Evolutionary conservation across 2,797 vertebrate genomes (phyloP).

Genomic region (Neopelma chrysocephalum): DNA sequence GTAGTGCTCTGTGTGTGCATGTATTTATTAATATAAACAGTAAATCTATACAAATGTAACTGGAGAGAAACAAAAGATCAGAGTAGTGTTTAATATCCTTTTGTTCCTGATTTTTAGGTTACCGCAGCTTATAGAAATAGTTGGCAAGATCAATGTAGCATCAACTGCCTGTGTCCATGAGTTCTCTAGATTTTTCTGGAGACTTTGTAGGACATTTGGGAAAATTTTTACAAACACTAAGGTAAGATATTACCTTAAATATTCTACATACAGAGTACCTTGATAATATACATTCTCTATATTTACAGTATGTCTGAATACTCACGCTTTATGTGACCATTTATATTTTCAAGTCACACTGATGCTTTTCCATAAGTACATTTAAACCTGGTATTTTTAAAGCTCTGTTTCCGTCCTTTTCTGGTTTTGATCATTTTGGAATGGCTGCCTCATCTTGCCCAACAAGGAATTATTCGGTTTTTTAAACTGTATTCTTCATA

Average conservation of each 20-base stretch:
- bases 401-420: neutral
- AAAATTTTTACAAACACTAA: conserved; percentile 99
- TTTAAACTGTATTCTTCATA: neutral
- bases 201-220: conserved; percentile 96
- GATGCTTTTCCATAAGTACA: neutral
- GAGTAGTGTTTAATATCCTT: neutral
- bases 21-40: neutral
- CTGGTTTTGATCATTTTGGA: neutral
- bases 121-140: conserved; percentile 95
- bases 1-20: fast-evolving
- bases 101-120: conserved; percentile 77
- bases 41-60: neutral
- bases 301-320: fast-evolving
- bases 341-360: neutral
- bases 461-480: neutral
- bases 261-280: neutral
- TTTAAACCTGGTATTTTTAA: neutral
- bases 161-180: conserved; percentile 96
- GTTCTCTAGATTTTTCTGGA: conserved; percentile 99
- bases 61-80: neutral
- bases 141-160: conserved; percentile 94
- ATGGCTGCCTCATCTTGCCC: neutral
- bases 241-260: conserved; percentile 70
- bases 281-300: neutral
- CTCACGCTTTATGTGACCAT: neutral